Evolutionary conservation across 2,797 vertebrate genomes (phyloP), one percentile per base, ranked within the genome.

Genomic region (Chromobotia macracanthus): DNA sequence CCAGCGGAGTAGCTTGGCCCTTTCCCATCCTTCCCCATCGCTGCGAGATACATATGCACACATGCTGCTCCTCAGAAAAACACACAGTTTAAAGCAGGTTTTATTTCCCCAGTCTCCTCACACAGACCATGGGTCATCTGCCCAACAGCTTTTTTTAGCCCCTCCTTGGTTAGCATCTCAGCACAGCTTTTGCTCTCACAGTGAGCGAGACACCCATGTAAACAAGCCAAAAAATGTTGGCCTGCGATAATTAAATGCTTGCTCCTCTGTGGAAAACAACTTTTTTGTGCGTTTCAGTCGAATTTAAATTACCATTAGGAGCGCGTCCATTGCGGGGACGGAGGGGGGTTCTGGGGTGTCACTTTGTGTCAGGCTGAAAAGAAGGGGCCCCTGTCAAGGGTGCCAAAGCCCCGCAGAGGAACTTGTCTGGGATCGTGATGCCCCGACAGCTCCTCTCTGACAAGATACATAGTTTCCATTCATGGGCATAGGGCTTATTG

Each of bases 381-480:
- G 95, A 94, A 94, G 88, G 77, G 94, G 95, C 93, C 94, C 91
- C 91, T 84, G 90, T 88, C 87, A 92, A 94, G 92, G 94, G 96
- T 94, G 94, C 95, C 92, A 87, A 94, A 94, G 93, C 94, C 94
- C 95, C 94, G 94, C 94, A 91, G 95, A 95, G 95, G 94, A 95
- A 95, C 95, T 95, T 94, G 94, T 95, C 94, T 94, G 91, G 90
- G 94, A 95, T 87, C 87, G 93, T 94, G 95, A 97, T 95, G 94
- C 89, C 89, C 92, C 88, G 89, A 90, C 92, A 93, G 95, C 94
- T 94, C 95, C 93, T 93, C 94, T 96, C 95, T 94, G 96, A 98
- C 96, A 97, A 98, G 96, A 97, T 98, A 98, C 97, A 99, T 98
- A 98, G 96, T 95, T 98, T 97, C 96, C 96, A 97, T 99, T 98